phyloP scores from a whole-genome alignment of 2,888 invertebrate species.

The Mamestra brassicae region DNA sequence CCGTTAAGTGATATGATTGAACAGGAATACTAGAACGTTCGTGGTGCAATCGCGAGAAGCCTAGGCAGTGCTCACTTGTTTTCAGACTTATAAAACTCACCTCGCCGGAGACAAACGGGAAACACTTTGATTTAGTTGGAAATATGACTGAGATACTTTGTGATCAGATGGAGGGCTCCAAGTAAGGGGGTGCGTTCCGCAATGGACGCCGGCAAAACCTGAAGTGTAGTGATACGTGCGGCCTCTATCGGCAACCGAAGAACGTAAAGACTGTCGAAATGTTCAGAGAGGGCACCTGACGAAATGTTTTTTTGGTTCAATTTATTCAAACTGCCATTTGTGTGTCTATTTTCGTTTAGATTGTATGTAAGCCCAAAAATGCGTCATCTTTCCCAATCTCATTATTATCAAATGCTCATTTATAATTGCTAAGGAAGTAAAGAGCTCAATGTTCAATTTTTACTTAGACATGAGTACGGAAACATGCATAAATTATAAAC shows the following conservation, averaged over 20 bases:
- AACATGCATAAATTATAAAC: neutral
- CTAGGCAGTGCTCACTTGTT: conserved; percentile 72
- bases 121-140: conserved; percentile 67
- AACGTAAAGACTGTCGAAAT: conserved; percentile 74
- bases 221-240: conserved; percentile 85
- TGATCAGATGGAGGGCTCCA: conserved; percentile 55
- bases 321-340: neutral
- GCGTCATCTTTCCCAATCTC: neutral
- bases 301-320: neutral
- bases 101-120: conserved; percentile 64
- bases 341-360: neutral
- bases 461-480: neutral
- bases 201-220: conserved; percentile 85
- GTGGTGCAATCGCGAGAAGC: conserved; percentile 75
- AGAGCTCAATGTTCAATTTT: neutral
- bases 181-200: conserved; percentile 80
- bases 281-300: conserved; percentile 75
- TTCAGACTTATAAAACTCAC: conserved; percentile 71
- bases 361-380: neutral
- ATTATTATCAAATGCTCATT: neutral
- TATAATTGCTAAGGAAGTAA: neutral
- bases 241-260: conserved; percentile 85
- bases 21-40: conserved; percentile 80
- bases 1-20: conserved; percentile 76
- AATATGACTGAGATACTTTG: conserved; percentile 58